Evolutionary conservation across 2,113 vertebrate species (phyloP).

Genomic region (Lophius piscatorius): DNA sequence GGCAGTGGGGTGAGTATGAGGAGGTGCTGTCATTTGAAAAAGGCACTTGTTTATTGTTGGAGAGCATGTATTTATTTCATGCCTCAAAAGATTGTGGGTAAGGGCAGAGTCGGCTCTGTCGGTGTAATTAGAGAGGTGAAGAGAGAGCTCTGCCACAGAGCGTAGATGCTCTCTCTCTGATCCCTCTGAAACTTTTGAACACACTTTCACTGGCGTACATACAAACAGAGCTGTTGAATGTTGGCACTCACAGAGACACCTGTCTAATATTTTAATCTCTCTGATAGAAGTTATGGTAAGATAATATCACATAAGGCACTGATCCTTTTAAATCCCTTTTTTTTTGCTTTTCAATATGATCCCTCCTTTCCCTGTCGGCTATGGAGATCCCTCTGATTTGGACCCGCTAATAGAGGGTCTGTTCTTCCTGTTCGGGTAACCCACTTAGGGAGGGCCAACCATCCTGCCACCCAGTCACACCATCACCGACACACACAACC

Average conservation of each 20-base stretch:
- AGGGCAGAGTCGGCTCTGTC: conserved; percentile 75
- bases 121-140: conserved; percentile 80
- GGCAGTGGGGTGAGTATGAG: conserved; percentile 52
- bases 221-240: conserved; percentile 29
- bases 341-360: conserved; percentile 7
- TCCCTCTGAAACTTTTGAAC: conserved; percentile 27
- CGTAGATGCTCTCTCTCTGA: conserved; percentile 58
- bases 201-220: conserved; percentile 35
- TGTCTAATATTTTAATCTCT: conserved; percentile 47
- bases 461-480: conserved; percentile 69
- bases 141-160: conserved; percentile 63
- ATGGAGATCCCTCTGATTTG: conserved; percentile 76
- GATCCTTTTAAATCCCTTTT: conserved; percentile 29
- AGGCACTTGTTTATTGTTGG: conserved; percentile 83
- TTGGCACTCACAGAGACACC: conserved; percentile 48
- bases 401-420: conserved; percentile 67
- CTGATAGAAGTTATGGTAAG: conserved; percentile 35
- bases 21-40: conserved; percentile 78
- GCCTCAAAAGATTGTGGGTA: conserved; percentile 81
- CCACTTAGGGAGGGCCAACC: conserved; percentile 71
- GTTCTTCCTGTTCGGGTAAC: conserved; percentile 76
- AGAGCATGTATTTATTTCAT: conserved; percentile 84
- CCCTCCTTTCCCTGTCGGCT: conserved; percentile 33
- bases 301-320: conserved; percentile 9
- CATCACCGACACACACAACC: conserved; percentile 54